These are phyloP conservation scores for Calliphora vomitoria DNA, from an alignment of 2,888 invertebrate genomes.

Conservation along the genomic window DNA sequence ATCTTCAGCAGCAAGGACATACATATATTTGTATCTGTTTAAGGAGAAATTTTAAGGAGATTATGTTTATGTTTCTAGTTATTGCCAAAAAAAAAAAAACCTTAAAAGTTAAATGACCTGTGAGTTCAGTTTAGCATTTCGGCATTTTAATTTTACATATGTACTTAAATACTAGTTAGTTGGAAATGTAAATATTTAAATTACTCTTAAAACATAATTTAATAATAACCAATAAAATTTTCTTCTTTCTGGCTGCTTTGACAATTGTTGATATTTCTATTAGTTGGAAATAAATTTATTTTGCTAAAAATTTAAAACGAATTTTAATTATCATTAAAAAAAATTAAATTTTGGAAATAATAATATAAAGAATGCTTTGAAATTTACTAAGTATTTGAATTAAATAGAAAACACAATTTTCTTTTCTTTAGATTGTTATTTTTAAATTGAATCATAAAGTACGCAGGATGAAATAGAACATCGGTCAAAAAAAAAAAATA, in stretches of 20 bases:
- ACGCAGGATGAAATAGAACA: too few species aligned
- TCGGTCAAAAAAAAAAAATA: too few species aligned
- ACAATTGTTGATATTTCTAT: not conserved
- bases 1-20: not conserved
- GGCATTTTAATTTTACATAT: not conserved
- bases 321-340: too few species aligned
- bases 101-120: constrained; percentile 35
- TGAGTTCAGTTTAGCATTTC: not conserved
- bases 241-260: not conserved
- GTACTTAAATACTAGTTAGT: not conserved
- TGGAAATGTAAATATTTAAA: not conserved
- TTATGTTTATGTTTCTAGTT: not conserved
- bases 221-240: not conserved
- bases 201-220: not conserved
- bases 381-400: too few species aligned
- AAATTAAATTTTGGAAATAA: too few species aligned
- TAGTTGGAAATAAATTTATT: not conserved
- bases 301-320: too few species aligned
- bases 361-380: too few species aligned
- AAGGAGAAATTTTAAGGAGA: not conserved
- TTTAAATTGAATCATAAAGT: too few species aligned
- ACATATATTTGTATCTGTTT: not conserved
- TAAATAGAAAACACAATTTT: too few species aligned
- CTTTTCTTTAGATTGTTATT: too few species aligned
- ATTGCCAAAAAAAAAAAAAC: not conserved